phyloP scores from a whole-genome alignment of 1,140 invertebrate species.

The Macrostomum lignano region DNA sequence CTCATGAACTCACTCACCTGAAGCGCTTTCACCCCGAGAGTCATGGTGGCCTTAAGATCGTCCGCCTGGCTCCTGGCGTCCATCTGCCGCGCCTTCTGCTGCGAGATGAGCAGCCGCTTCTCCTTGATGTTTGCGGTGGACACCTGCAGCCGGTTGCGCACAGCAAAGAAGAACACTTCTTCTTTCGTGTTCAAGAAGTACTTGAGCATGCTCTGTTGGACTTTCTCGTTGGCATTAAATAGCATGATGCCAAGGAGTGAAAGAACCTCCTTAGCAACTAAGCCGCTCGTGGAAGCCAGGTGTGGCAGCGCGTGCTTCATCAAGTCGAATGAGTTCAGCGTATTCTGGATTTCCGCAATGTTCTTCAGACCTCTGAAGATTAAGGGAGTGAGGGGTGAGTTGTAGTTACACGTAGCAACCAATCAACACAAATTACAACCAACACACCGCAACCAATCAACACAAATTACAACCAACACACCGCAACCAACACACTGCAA shows the following conservation, averaged over 20 bases:
- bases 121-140: background rate
- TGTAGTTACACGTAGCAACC: too few relatives aligned
- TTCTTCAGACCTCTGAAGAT: slow-evolving; percentile 10
- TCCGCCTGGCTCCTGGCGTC: too few relatives aligned
- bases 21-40: too few relatives aligned
- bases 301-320: slow-evolving; percentile 21
- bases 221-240: slow-evolving; percentile 25
- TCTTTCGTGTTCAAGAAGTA: background rate
- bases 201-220: slow-evolving; percentile 15
- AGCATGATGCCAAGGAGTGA: slow-evolving; percentile 22
- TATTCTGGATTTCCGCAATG: slow-evolving; percentile 18
- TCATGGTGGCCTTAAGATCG: too few relatives aligned
- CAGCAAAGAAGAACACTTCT: slow-evolving; percentile 2
- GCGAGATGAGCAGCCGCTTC: background rate
- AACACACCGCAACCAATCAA: too few relatives aligned
- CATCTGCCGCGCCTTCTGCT: background rate
- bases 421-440: too few relatives aligned
- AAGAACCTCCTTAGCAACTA: slow-evolving; percentile 19
- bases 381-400: too few relatives aligned
- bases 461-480: too few relatives aligned
- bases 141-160: background rate
- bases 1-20: too few relatives aligned
- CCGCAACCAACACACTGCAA: too few relatives aligned
- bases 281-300: slow-evolving; percentile 18
- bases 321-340: slow-evolving; percentile 16